phyloP scores from a whole-genome alignment of 2,113 vertebrate genomes.

The Capreolus pygargus region DNA sequence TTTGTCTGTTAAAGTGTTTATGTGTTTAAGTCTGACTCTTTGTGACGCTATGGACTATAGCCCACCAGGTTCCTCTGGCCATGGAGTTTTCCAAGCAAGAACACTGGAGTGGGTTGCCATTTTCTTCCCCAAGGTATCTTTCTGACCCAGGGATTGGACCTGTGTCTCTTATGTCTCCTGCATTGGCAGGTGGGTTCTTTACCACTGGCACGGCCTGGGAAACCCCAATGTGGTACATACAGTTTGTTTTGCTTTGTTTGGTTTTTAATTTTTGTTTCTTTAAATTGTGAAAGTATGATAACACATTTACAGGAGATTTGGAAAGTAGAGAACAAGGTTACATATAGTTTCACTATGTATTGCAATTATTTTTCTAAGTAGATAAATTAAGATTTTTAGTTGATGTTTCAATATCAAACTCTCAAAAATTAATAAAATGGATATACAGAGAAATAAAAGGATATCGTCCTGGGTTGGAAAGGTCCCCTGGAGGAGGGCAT shows the following conservation, averaged over 20 bases:
- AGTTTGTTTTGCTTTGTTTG: background rate
- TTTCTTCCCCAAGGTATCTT: background rate
- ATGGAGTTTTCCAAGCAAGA: background rate
- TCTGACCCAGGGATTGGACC: background rate
- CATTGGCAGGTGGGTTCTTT: background rate
- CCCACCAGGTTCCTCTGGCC: background rate
- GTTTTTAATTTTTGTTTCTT: background rate
- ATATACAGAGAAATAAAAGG: background rate
- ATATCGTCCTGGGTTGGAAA: background rate
- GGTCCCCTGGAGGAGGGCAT: background rate
- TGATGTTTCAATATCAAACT: background rate
- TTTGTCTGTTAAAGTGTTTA: background rate
- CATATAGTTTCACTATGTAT: background rate
- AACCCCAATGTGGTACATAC: background rate
- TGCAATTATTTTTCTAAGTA: background rate
- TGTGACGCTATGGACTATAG: background rate
- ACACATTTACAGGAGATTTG: background rate
- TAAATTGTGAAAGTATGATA: background rate
- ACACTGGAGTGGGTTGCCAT: background rate
- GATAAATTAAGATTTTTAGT: background rate
- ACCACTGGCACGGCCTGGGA: background rate
- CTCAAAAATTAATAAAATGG: background rate
- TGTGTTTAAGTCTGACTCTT: background rate
- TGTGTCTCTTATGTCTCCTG: background rate
- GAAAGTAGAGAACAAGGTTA: background rate